These are phyloP conservation scores for Eurytoma californica DNA, from an alignment of 2,888 invertebrate species.

Conservation along the genomic window DNA sequence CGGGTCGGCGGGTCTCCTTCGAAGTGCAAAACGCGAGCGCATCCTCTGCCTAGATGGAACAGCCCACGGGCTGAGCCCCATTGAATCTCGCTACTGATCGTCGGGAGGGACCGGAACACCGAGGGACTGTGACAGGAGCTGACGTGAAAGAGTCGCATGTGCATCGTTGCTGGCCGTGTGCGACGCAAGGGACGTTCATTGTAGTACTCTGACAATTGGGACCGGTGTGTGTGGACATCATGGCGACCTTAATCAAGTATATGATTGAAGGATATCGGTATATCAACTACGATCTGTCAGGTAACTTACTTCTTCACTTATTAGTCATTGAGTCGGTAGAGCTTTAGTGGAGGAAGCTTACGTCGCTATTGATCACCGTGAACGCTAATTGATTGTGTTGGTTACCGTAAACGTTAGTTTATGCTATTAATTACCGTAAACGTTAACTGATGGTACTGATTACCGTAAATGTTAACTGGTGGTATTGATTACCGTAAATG, in stretches of 20 bases:
- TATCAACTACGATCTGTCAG: conserved; percentile 68
- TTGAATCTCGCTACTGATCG: not conserved
- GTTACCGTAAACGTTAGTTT: too few species aligned
- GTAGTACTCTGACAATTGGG: not conserved
- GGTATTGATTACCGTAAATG: too few species aligned
- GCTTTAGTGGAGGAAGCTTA: too few species aligned
- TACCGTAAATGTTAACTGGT: too few species aligned
- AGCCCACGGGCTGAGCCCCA: not conserved
- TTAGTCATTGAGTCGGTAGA: too few species aligned
- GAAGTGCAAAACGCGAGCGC: not conserved
- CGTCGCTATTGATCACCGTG: too few species aligned
- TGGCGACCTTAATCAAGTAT: conserved; percentile 66
- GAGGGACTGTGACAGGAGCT: not conserved
- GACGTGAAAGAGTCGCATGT: not conserved
- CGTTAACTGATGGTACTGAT: too few species aligned
- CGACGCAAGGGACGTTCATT: not conserved
- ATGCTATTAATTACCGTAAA: too few species aligned
- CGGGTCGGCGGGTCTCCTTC: conserved; percentile 58
- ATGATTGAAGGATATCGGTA: conserved; percentile 63
- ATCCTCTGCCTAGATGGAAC: not conserved
- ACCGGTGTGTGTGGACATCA: conserved; percentile 52
- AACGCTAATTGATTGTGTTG: too few species aligned
- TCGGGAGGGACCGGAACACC: not conserved
- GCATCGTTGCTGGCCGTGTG: not conserved
- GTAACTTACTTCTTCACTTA: conserved; percentile 57